Percentiles rank a stretch among this genome's conserved stretches.
These are phyloP conservation scores for Aporophyla lueneburgensis DNA, from an alignment of 2,888 invertebrate species.

Conservation along the genomic window DNA sequence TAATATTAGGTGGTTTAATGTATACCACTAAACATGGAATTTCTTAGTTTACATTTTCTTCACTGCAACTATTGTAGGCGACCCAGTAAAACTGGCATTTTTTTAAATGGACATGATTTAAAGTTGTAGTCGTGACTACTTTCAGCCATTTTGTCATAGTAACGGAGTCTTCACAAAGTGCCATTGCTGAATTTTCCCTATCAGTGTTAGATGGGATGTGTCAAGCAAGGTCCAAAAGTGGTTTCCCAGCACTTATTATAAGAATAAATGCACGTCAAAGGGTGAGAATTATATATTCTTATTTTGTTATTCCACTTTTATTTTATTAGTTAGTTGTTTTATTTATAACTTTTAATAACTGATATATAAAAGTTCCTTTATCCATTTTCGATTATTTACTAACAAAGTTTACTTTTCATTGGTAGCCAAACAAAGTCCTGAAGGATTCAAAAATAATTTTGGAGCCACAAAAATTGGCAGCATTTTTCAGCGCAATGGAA, in stretches of 20 bases:
- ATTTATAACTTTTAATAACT: background rate
- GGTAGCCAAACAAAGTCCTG: constrained; percentile 30
- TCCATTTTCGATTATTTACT: background rate
- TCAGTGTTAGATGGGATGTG: constrained; percentile 72
- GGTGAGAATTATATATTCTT: constrained; percentile 50
- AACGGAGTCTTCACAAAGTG: constrained; percentile 54
- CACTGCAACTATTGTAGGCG: background rate
- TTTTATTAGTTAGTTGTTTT: background rate
- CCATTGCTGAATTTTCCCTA: constrained; percentile 63
- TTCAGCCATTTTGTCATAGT: constrained; percentile 74
- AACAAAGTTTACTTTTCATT: background rate
- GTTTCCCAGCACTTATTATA: constrained; percentile 70
- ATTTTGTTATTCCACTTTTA: background rate
- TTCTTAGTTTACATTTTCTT: background rate
- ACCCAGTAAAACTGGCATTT: background rate
- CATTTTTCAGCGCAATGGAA: constrained; percentile 75
- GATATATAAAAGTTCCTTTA: background rate
- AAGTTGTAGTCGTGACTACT: constrained; percentile 3
- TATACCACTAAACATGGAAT: background rate
- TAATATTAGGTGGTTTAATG: background rate
- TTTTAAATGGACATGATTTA: background rate
- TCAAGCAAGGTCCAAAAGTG: constrained; percentile 64
- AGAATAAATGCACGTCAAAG: constrained; percentile 55
- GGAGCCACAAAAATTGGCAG: constrained; percentile 65
- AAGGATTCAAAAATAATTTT: constrained; percentile 10